Percentiles rank a stretch among this genome's conserved stretches.
phyloP scores from a whole-genome alignment of 2,113 vertebrate genomes.

The Muntiacus muntjak region DNA sequence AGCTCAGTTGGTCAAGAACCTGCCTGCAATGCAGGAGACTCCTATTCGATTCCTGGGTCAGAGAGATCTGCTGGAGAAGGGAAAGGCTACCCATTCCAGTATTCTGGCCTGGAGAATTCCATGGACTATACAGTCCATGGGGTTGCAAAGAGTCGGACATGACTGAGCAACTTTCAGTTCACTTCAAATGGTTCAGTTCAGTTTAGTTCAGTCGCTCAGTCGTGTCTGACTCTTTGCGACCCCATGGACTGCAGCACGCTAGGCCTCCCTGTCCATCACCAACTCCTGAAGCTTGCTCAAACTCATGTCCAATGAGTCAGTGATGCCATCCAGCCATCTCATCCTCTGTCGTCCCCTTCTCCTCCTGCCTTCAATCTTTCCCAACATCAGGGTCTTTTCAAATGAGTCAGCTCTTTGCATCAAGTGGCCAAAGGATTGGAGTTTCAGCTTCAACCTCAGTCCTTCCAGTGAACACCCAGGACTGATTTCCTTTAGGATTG shows the following conservation, averaged over 20 bases:
- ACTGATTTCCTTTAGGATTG: neutral
- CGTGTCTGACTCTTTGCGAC: neutral
- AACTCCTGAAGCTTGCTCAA: neutral
- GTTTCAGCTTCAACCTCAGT: neutral
- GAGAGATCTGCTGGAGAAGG: neutral
- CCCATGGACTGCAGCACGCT: neutral
- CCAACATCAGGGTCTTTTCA: neutral
- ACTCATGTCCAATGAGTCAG: rapidly evolving
- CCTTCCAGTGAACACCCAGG: neutral
- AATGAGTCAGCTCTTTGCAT: neutral
- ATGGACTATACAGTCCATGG: neutral
- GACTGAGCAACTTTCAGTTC: neutral
- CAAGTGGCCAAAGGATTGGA: neutral
- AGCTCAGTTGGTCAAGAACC: neutral
- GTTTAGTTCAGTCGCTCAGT: neutral
- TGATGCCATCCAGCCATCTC: neutral
- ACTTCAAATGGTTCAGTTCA: neutral
- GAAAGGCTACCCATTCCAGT: neutral
- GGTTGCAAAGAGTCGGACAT: neutral
- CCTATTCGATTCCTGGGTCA: neutral
- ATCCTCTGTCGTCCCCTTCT: neutral
- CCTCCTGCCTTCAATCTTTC: neutral
- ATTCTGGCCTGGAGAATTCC: neutral
- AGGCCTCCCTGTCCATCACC: neutral
- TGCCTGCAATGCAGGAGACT: neutral